Evolutionary conservation across 2,113 vertebrate genomes (phyloP), one percentile per base, ranked within the genome.

Genomic region (Vicugna pacos): DNA sequence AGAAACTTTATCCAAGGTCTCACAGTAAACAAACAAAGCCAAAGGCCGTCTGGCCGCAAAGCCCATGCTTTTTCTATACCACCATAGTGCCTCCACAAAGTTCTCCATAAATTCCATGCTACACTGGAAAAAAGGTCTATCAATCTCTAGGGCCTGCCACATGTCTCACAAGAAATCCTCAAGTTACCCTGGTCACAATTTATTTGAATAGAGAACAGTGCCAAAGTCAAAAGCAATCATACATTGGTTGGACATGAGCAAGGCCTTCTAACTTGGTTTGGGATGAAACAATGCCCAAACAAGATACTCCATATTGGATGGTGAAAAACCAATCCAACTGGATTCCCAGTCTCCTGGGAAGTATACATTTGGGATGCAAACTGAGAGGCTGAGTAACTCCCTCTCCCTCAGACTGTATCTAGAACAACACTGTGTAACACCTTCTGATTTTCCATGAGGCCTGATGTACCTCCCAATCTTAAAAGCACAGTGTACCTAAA

Each of bases 231-330:
- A 86, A 32, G 60, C 28, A 80, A 60, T 62, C 58, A 32, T 42
- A 52, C 72, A 54, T 12, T 95, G 85, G n/a, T 54, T 80, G 12
- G 62, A 60, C 17, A 42, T 56, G 6, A 76, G 22, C 30, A 82
- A 76, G 73, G 28, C 19, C 15, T 86, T 91, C 15, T 50, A 65
- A 82, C 62, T 70, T 65, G 69, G 8, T 15, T 30, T 58, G 24
- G 76, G 54, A 91, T 58, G 75, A 97, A 83, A 93, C 54, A 87
- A 64, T 20, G 4, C 28, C 77, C 42, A n/a, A 77, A 80, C 54
- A 38, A 83, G 13, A 83, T 10, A 83, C 16, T 72, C 17, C 20
- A 28, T n/a, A n/a, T 35, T 16, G 32, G 32, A 62, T n/a, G 35
- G 42, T 75, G 50, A 94, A 56, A 81, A 88, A 64, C 2, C 69